phyloP scores from a whole-genome alignment of 2,113 vertebrate genomes.

The Aldabrachelys gigantea region DNA sequence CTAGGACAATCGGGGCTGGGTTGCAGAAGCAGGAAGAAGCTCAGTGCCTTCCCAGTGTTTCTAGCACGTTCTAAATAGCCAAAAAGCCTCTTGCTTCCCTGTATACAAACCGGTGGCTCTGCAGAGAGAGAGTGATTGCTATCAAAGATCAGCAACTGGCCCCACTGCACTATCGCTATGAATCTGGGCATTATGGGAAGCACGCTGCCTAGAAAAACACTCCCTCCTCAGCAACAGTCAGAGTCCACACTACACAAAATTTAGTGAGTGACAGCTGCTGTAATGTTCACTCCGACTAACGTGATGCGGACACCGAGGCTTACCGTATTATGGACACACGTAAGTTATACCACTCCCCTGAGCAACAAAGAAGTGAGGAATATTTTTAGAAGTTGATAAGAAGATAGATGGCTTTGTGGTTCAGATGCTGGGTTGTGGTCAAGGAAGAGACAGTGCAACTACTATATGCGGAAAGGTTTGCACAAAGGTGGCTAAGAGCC shows the following conservation, averaged over 20 bases:
- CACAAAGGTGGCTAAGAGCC: background rate
- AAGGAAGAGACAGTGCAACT: background rate
- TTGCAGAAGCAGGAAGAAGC: background rate
- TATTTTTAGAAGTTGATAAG: constrained; percentile 44
- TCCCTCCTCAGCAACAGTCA: background rate
- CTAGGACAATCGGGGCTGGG: background rate
- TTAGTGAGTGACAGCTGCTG: background rate
- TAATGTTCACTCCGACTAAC: background rate
- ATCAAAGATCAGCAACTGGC: background rate
- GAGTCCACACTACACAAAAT: background rate
- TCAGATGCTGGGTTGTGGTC: background rate
- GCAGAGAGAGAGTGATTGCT: background rate
- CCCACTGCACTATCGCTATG: background rate
- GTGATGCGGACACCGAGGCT: background rate
- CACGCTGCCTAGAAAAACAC: background rate
- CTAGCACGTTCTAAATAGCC: background rate
- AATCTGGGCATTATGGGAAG: fast-evolving
- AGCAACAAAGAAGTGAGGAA: background rate
- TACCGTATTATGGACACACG: fast-evolving
- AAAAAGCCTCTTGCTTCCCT: background rate
- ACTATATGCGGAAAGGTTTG: background rate
- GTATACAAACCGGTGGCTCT: background rate
- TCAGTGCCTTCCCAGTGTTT: background rate
- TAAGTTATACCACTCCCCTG: background rate
- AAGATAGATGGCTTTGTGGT: background rate